Evolutionary conservation across 2,797 vertebrate genomes (phyloP), one percentile per base, ranked within the genome.

Genomic region (Chelon auratus): DNA sequence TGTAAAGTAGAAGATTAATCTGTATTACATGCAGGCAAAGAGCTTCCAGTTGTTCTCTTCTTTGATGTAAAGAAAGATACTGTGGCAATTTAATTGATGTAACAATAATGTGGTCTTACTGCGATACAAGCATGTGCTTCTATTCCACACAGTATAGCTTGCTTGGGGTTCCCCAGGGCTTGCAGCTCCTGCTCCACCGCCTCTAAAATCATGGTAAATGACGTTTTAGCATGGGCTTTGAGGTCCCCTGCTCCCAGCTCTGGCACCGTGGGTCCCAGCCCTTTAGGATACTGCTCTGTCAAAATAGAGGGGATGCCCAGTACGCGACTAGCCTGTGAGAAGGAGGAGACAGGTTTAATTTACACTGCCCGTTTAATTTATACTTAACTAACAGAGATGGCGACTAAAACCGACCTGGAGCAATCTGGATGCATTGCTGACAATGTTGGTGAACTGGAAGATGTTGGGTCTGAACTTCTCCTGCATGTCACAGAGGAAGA

Each of bases 401-500:
- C 15, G 53, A 53, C 15, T 54, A 40, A 30, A 17, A 60, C 51
- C 15, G 72, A 97, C 96, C 96, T 96, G 95, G 3, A 97, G 93
- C 82, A 97, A 81, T 74, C 96, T 92, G 24, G 96, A 91, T 0
- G 96, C 94, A 68, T 96, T 95, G 60, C 93, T 93, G 81, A 98
- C 94, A 2, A 97, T 94, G 92, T 97, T 94, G 33, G 92, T 89
- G 82, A 98, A 97, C 88, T 96, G 96, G 63, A 92, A 93, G 26
- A 96, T 82, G 40, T 78, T 95, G 18, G 94, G 90, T 61, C 96
- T 93, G 85, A 97, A 96, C 82, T 96, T 97, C 87, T 97, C 97
- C 73, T 98, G 97, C 95, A 97, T 96, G 90, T 98, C 97, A 43
- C 97, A 97, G 62, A 97, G 89, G 58, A 98, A 82, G 12, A 97